These are phyloP conservation scores for Oxycera nigricornis DNA, from an alignment of 2,888 invertebrate species.

Conservation along the genomic window DNA sequence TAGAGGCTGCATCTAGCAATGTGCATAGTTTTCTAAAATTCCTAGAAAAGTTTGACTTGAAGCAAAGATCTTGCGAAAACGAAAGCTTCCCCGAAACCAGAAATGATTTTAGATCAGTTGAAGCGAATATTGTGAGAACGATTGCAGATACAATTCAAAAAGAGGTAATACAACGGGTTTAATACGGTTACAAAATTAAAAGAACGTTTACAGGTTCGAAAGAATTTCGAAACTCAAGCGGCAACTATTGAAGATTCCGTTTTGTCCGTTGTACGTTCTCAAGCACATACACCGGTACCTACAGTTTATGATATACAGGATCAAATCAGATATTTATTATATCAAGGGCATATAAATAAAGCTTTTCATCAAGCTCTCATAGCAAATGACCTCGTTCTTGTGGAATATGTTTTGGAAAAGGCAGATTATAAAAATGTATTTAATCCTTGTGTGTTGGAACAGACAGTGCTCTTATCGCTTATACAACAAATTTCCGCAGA, in stretches of 20 bases:
- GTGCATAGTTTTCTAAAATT: constrained; percentile 57
- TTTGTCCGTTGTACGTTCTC: constrained; percentile 69
- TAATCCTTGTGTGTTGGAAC: constrained; percentile 78
- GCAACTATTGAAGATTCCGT: constrained; percentile 67
- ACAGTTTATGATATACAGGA: constrained; percentile 68
- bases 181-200: background rate
- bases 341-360: constrained; percentile 78
- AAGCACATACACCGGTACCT: constrained; percentile 78
- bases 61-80: constrained; percentile 56
- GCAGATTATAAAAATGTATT: constrained; percentile 84
- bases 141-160: constrained; percentile 58
- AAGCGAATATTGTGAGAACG: constrained; percentile 56
- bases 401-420: constrained; percentile 85
- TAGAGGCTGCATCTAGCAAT: constrained; percentile 57
- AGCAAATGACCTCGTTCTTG: constrained; percentile 85
- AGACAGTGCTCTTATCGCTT: constrained; percentile 88
- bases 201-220: constrained; percentile 54
- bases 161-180: constrained; percentile 52
- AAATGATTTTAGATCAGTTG: constrained; percentile 59
- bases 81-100: constrained; percentile 58
- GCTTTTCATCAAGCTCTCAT: constrained; percentile 91
- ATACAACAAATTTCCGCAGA: constrained; percentile 95
- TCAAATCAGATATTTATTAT: constrained; percentile 73
- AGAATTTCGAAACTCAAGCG: constrained; percentile 68
- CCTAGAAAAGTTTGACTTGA: constrained; percentile 54